Base-by-base conservation (phyloP, 2,797 vertebrate species). In the Acestrorhynchus altus region DNA sequence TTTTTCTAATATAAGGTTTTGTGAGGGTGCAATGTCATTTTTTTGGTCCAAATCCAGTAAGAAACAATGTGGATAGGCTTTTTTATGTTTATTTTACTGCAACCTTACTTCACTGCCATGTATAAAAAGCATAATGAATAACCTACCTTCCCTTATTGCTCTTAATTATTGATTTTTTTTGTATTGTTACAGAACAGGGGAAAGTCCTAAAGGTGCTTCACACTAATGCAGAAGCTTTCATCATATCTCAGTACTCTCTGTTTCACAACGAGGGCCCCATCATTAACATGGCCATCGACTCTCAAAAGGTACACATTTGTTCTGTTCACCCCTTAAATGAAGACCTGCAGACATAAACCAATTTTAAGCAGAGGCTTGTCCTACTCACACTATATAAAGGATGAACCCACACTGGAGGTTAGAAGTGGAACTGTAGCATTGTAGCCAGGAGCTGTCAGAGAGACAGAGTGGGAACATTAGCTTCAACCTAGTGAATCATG, bases 171-270 rank as follows among this genome's bases (percentile, higher is more conserved):
- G 18, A 57, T 75, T 67, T n/a, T 12, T 20, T 70, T 39, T 79
- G 60, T 80, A 1, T 80, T 64, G 80, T 56, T 42, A 56, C 88
- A 95, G 95, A 94, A 15, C 93, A 93, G 79, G 95, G 95, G 39
- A 95, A 95, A 86, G 88, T 95, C 26, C 90, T 95, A 1, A 95
- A 95, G 82, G 94, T 95, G 44, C 90, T 95, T 28, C 93, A 94
- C 76, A 89, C 85, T 84, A 88, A 83, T 46, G 92, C 92, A 54
- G 93, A 92, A 1, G 92, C 90, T 51, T 94, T 95, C 87, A 92
- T 95, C 87, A 90, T 95, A 63, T 93, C 93, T 0, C 93, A 95
- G 79, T 93, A 95, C 52, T 92, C 93, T 4, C 90, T 94, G 80
- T 95, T 95, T 66, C 90, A 87, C 80, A 91, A 90, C 0, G 91